phyloP scores from a whole-genome alignment of 2,113 vertebrate species.

The Eurypyga helias region DNA sequence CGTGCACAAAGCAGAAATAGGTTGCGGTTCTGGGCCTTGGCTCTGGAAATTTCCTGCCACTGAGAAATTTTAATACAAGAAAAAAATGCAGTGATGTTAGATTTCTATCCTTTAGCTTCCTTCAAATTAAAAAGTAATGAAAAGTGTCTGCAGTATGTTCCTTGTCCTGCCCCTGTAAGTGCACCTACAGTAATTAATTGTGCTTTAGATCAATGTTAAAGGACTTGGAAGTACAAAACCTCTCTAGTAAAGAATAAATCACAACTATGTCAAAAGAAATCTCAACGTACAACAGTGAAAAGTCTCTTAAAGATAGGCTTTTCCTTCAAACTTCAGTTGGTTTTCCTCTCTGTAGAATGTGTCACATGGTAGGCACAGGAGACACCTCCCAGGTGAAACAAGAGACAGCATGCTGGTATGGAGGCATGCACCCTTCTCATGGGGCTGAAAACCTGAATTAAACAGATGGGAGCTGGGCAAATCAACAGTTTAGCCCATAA shows the following conservation, averaged over 20 bases:
- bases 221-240: not conserved
- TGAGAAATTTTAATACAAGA: not conserved
- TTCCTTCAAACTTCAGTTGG: not conserved
- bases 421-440: not conserved
- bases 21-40: not conserved
- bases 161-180: not conserved
- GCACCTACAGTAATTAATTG: not conserved
- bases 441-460: not conserved
- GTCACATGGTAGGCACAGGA: fast-evolving
- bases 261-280: not conserved
- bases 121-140: not conserved
- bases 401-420: not conserved
- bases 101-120: not conserved
- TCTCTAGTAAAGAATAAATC: not conserved
- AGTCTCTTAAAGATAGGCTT: not conserved
- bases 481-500: not conserved
- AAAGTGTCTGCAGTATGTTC: not conserved
- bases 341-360: not conserved
- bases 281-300: not conserved
- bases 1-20: not conserved
- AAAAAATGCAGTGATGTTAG: not conserved
- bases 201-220: not conserved
- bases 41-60: not conserved
- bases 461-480: not conserved
- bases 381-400: not conserved